Percentiles rank a stretch among this genome's conserved stretches.
These are phyloP conservation scores for Alcedo atthis DNA, from an alignment of 2,797 vertebrate genomes.

Conservation along the genomic window DNA sequence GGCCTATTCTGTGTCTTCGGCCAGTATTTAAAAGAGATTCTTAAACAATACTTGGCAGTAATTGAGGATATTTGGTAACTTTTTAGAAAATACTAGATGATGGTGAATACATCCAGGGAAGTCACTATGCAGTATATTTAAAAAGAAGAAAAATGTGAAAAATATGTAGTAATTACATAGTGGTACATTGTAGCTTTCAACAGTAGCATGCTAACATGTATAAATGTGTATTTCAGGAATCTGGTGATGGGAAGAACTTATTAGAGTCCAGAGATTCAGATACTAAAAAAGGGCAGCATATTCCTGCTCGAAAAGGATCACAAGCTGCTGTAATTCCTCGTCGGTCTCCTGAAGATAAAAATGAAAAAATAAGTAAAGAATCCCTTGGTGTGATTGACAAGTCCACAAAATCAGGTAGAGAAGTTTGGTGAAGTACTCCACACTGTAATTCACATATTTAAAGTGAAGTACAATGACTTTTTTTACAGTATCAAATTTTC, in stretches of 20 bases:
- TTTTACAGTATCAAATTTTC: background rate
- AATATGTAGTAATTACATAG: accelerated
- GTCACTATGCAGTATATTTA: background rate
- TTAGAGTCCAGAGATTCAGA: constrained; percentile 84
- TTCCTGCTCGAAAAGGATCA: constrained; percentile 73
- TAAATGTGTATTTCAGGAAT: constrained; percentile 80
- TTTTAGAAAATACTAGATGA: background rate
- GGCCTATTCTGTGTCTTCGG: background rate
- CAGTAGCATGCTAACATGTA: background rate
- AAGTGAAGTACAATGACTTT: background rate
- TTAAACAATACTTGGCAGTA: background rate
- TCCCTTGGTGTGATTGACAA: constrained; percentile 60
- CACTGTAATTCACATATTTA: background rate
- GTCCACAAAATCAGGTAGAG: constrained; percentile 81
- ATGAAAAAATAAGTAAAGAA: constrained; percentile 79
- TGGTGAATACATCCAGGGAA: background rate
- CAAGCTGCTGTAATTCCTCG: constrained; percentile 67
- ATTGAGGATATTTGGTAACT: background rate
- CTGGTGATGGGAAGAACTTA: constrained; percentile 80
- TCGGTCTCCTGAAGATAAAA: constrained; percentile 79
- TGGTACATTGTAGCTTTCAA: background rate
- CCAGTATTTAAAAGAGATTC: background rate
- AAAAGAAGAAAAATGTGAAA: background rate
- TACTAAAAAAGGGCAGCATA: constrained; percentile 74
- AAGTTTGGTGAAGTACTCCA: background rate